Evolutionary conservation across 2,888 invertebrate species (phyloP).

Genomic region (Troides aeacus): DNA sequence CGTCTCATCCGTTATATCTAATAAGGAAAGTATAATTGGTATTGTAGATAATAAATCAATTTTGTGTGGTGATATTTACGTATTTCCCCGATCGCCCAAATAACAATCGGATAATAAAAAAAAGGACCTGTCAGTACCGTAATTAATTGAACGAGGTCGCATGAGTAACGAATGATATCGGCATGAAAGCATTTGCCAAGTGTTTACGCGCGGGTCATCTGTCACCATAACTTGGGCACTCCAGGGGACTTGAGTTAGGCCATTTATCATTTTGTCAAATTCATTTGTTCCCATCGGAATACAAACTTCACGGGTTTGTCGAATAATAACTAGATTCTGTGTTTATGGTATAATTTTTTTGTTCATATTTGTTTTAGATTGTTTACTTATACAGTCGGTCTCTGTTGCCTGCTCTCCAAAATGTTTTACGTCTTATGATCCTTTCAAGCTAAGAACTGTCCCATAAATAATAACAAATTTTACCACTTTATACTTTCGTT

Average conservation of each 20-base stretch:
- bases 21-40: too few relatives aligned
- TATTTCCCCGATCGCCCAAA: conserved; percentile 12
- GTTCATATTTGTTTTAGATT: neutral
- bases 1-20: too few relatives aligned
- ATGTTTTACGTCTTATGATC: too few relatives aligned
- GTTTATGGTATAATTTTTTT: conserved; percentile 15
- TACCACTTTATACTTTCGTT: too few relatives aligned
- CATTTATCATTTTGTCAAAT: conserved; percentile 30
- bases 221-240: conserved; percentile 35
- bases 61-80: neutral
- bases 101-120: conserved; percentile 21
- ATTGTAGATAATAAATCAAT: neutral
- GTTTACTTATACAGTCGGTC: too few relatives aligned
- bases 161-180: conserved; percentile 33
- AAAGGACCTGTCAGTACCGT: conserved; percentile 22
- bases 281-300: conserved; percentile 26
- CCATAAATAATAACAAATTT: too few relatives aligned
- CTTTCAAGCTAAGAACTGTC: too few relatives aligned
- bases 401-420: too few relatives aligned
- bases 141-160: conserved; percentile 36
- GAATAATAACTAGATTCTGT: conserved; percentile 13
- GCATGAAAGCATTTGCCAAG: conserved; percentile 32
- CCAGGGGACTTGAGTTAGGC: conserved; percentile 18
- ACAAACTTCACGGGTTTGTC: conserved; percentile 19
- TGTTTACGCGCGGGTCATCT: conserved; percentile 35